phyloP scores from a whole-genome alignment of 2,113 vertebrate genomes.

The Leptosomus discolor region DNA sequence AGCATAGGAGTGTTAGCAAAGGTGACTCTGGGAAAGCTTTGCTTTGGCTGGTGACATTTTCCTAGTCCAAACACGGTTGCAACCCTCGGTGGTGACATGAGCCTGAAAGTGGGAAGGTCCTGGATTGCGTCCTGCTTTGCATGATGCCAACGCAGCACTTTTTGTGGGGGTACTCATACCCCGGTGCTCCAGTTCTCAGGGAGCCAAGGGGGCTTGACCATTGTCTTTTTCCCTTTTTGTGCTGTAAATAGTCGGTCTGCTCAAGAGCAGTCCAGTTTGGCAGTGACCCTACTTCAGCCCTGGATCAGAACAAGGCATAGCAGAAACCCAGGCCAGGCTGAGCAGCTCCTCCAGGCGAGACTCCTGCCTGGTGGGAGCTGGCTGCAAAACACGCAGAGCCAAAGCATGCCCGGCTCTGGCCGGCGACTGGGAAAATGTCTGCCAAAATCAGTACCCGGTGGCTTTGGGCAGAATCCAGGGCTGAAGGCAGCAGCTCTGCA shows the following conservation, averaged over 20 bases:
- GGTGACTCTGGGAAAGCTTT: background rate
- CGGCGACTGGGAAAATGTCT: background rate
- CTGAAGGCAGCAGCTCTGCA: background rate
- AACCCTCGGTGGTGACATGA: background rate
- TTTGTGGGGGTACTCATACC: background rate
- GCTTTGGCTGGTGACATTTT: background rate
- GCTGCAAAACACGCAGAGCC: background rate
- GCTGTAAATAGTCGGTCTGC: background rate
- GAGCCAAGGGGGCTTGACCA: rapidly evolving
- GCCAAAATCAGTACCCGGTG: background rate
- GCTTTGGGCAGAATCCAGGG: background rate
- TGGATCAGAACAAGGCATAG: rapidly evolving
- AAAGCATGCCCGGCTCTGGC: background rate
- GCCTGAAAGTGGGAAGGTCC: background rate
- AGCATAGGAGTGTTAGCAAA: rapidly evolving
- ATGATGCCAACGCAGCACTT: rapidly evolving
- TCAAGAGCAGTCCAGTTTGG: background rate
- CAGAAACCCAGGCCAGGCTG: background rate
- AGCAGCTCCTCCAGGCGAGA: background rate
- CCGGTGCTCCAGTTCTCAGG: background rate
- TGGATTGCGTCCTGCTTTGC: background rate
- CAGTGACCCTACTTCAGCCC: background rate
- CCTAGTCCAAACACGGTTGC: background rate
- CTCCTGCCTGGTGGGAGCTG: background rate
- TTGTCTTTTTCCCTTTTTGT: background rate